These are phyloP conservation scores for Rhyacophila brunnea DNA, from an alignment of 1,140 invertebrate genomes.

Conservation along the genomic window DNA sequence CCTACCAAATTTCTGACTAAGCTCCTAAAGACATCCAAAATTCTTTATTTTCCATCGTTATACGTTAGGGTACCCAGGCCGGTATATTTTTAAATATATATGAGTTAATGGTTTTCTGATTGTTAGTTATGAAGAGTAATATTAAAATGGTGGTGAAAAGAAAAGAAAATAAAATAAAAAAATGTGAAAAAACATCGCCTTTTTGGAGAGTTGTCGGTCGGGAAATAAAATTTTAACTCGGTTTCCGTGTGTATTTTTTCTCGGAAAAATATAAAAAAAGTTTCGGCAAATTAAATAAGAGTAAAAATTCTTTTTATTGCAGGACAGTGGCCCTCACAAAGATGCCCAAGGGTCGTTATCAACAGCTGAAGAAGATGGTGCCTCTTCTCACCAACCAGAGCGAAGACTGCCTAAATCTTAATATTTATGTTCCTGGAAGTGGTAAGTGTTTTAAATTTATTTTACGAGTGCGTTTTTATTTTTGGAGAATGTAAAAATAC, in stretches of 20 bases:
- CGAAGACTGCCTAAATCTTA: slow-evolving; percentile 89
- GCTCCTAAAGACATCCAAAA: too few species aligned
- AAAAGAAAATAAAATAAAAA: too few species aligned
- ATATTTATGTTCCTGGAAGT: slow-evolving; percentile 83
- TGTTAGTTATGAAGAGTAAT: too few species aligned
- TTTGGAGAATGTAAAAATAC: too few species aligned
- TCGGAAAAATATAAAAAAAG: not conserved
- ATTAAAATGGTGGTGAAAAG: too few species aligned
- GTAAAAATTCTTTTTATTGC: slow-evolving; percentile 9
- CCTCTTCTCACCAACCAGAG: slow-evolving; percentile 74
- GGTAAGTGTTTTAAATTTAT: slow-evolving; percentile 55
- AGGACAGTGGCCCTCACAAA: slow-evolving; percentile 62
- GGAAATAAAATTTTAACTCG: not conserved
- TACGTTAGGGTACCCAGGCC: too few species aligned
- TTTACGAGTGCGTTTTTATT: too few species aligned
- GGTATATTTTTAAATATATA: too few species aligned
- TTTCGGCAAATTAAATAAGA: not conserved
- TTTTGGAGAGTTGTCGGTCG: not conserved
- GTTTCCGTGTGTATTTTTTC: not conserved
- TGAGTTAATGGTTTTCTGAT: too few species aligned
- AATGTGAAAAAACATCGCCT: too few species aligned
- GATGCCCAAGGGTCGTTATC: slow-evolving; percentile 70
- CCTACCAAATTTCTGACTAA: too few species aligned
- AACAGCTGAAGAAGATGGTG: slow-evolving; percentile 62
- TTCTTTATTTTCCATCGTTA: too few species aligned